Percentiles rank a stretch among this genome's conserved stretches.
These are phyloP conservation scores for Chunga burmeisteri DNA, from an alignment of 2,113 vertebrate genomes.

Conservation along the genomic window DNA sequence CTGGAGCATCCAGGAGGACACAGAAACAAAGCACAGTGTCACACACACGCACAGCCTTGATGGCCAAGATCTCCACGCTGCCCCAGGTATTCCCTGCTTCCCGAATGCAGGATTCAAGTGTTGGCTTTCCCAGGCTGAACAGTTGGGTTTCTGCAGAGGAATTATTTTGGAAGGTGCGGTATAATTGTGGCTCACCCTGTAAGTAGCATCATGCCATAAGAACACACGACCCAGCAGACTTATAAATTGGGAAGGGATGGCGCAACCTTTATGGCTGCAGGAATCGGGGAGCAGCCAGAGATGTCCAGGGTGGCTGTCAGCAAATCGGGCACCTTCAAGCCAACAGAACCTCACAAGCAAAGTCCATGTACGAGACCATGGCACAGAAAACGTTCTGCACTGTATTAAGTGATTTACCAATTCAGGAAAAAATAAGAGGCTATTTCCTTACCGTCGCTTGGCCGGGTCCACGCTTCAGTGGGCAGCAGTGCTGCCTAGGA, in stretches of 20 bases:
- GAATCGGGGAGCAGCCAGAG: neutral
- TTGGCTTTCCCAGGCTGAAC: neutral
- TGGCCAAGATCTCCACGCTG: neutral
- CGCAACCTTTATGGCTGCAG: rapidly evolving
- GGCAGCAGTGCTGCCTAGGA: neutral
- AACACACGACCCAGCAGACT: neutral
- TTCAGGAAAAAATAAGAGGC: neutral
- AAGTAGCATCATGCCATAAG: rapidly evolving
- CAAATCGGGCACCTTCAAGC: neutral
- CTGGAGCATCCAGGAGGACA: neutral
- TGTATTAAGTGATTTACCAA: rapidly evolving
- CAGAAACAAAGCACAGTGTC: rapidly evolving
- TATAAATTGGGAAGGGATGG: rapidly evolving
- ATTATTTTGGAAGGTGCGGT: rapidly evolving
- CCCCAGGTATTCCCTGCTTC: rapidly evolving
- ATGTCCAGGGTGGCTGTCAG: neutral
- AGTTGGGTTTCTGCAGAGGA: neutral
- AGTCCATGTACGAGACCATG: rapidly evolving
- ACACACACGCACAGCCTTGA: neutral
- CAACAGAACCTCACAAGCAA: neutral
- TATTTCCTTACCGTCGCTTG: neutral
- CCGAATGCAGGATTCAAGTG: rapidly evolving
- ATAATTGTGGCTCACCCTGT: neutral
- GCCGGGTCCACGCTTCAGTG: rapidly evolving
- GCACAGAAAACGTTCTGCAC: rapidly evolving